Conservation (phyloP, 2,888 invertebrate species). For the Rhogogaster chlorosoma region DNA sequence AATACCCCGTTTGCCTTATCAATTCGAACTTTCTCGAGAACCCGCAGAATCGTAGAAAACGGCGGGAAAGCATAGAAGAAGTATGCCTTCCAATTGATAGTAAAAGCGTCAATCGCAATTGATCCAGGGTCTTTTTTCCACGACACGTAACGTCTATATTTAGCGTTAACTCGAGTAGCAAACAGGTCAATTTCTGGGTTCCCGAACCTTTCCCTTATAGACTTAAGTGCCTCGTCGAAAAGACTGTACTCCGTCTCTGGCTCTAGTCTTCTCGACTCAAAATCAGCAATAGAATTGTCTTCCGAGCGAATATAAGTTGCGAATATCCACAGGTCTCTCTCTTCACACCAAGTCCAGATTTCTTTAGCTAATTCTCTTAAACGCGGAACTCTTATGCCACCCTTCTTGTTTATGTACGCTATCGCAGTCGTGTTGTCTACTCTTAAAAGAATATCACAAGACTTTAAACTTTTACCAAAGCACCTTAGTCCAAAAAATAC, state of each 20-base stretch:
- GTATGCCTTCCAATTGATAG: background rate
- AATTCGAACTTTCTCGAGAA: conserved; percentile 60
- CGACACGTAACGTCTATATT: background rate
- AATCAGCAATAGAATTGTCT: conserved; percentile 43
- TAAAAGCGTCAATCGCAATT: background rate
- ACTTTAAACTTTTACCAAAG: conserved; percentile 51
- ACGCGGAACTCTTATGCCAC: conserved; percentile 49
- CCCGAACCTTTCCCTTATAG: conserved; percentile 1
- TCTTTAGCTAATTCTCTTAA: conserved; percentile 51
- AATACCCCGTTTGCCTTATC: conserved; percentile 55
- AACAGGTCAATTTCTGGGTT: background rate
- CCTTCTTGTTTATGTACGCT: conserved; percentile 55
- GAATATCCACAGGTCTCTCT: background rate
- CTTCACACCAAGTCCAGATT: conserved; percentile 25
- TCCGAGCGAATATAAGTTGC: conserved; percentile 54
- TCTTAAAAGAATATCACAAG: conserved; percentile 52
- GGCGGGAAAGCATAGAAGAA: background rate
- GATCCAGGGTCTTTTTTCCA: too few relatives aligned
- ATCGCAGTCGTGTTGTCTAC: conserved; percentile 56
- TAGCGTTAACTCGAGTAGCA: background rate
- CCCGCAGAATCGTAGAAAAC: conserved; percentile 31
- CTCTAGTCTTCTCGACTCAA: conserved; percentile 56
- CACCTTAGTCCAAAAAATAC: conserved; percentile 56
- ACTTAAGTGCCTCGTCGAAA: conserved; percentile 5
- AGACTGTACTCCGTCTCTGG: conserved; percentile 40